These are phyloP conservation scores for Pemphredon lugubris DNA, from an alignment of 2,888 invertebrate genomes.

Conservation along the genomic window DNA sequence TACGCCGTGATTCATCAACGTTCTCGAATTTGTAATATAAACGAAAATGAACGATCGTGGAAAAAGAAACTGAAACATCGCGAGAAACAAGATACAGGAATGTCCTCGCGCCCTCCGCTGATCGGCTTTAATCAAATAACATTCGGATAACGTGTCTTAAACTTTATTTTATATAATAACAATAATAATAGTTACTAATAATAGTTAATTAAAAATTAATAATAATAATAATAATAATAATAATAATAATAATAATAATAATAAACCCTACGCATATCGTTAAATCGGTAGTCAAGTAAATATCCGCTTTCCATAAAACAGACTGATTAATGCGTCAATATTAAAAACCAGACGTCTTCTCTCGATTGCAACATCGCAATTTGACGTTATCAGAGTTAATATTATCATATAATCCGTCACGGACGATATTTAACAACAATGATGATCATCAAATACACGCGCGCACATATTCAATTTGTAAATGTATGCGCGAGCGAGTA, in stretches of 20 bases:
- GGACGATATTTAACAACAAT: not conserved
- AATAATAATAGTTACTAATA: constrained; percentile 59
- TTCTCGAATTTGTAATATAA: too few species aligned
- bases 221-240: constrained; percentile 44
- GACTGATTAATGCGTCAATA: constrained; percentile 63
- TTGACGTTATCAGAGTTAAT: not conserved
- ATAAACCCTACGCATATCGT: constrained; percentile 80
- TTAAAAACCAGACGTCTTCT: constrained; percentile 57
- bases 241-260: constrained; percentile 39
- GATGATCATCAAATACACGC: not conserved
- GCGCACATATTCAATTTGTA: not conserved
- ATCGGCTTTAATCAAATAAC: constrained; percentile 56
- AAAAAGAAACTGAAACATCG: too few species aligned
- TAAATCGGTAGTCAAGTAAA: constrained; percentile 81
- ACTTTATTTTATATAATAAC: constrained; percentile 73
- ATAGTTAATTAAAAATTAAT: constrained; percentile 55
- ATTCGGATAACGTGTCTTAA: constrained; percentile 75
- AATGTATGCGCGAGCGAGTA: not conserved
- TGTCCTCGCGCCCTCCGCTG: constrained; percentile 40
- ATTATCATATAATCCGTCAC: not conserved
- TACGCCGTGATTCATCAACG: too few species aligned
- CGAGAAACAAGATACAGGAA: constrained; percentile 5
- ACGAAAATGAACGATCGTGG: not conserved
- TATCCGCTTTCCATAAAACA: constrained; percentile 48
- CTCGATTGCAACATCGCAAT: constrained; percentile 17